phyloP scores from a whole-genome alignment of 2,113 vertebrate genomes.

The Polypterus bichir region DNA sequence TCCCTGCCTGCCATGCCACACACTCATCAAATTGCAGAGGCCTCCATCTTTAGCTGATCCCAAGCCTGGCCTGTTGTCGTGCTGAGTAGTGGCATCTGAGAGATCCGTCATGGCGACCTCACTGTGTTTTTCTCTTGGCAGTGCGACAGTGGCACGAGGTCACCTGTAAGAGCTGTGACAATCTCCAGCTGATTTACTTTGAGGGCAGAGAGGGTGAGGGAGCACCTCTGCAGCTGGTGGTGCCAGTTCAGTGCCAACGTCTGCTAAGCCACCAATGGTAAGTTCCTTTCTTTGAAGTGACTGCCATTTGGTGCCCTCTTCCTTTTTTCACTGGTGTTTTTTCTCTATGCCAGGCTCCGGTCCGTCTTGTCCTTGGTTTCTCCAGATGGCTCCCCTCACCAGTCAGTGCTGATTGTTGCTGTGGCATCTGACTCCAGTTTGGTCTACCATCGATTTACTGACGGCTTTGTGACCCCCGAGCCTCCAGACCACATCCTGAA shows the following conservation, averaged over 20 bases:
- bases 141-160: conserved; percentile 77
- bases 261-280: conserved; percentile 71
- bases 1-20: too few relatives aligned
- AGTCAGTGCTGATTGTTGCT: conserved; percentile 58
- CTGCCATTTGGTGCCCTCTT: conserved; percentile 29
- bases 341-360: conserved; percentile 35
- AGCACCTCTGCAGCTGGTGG: conserved; percentile 51
- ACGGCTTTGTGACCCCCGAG: conserved; percentile 80
- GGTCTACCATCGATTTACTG: conserved; percentile 81
- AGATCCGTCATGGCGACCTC: too few relatives aligned
- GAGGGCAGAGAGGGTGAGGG: conserved; percentile 60
- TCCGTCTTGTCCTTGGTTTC: conserved; percentile 34
- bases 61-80: too few relatives aligned
- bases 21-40: too few relatives aligned
- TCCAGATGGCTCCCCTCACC: background rate
- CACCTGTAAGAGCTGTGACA: conserved; percentile 48
- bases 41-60: too few relatives aligned
- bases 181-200: conserved; percentile 69
- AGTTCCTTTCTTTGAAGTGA: conserved; percentile 22
- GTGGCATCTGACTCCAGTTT: conserved; percentile 85
- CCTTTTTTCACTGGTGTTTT: conserved; percentile 29
- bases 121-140: conserved; percentile 16
- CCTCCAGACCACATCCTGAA: conserved; percentile 57
- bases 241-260: conserved; percentile 57
- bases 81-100: too few relatives aligned